These are phyloP conservation scores for Scaptomyza flava DNA, from an alignment of 2,888 invertebrate species.

Conservation along the genomic window DNA sequence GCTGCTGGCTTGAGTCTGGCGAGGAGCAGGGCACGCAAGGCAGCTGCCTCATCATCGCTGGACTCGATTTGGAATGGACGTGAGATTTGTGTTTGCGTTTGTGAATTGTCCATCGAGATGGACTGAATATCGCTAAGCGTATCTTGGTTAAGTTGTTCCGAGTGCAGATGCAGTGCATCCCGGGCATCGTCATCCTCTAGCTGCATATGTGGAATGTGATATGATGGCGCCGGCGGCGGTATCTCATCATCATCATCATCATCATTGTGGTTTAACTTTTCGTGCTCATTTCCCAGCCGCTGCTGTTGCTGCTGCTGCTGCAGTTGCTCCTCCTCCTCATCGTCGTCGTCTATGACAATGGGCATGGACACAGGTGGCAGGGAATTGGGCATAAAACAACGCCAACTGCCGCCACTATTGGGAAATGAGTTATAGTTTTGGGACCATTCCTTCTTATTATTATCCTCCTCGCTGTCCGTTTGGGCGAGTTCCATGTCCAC, in stretches of 20 bases:
- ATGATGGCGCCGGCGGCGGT: conserved; percentile 68
- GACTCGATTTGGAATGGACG: conserved; percentile 32
- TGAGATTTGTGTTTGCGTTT: conserved; percentile 26
- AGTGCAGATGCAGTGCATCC: conserved; percentile 54
- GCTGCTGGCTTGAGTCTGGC: conserved; percentile 63
- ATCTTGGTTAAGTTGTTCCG: conserved; percentile 38
- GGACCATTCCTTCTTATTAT: conserved; percentile 34
- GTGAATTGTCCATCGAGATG: conserved; percentile 68
- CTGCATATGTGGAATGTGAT: conserved; percentile 59
- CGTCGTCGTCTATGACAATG: conserved; percentile 64
- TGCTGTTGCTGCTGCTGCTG: background rate
- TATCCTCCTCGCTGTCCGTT: conserved; percentile 80
- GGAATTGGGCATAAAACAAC: conserved; percentile 47
- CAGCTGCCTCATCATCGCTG: conserved; percentile 78
- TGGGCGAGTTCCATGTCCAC: conserved; percentile 84
- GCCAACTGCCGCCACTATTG: conserved; percentile 54
- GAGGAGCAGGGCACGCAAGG: conserved; percentile 79
- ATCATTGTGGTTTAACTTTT: background rate
- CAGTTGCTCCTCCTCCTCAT: conserved; percentile 31
- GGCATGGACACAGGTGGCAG: conserved; percentile 67
- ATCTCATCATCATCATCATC: conserved; percentile 46
- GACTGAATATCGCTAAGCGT: conserved; percentile 62
- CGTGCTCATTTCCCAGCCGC: background rate
- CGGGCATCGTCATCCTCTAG: conserved; percentile 66
- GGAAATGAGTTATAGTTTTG: conserved; percentile 39